Evolutionary conservation across 2,888 invertebrate genomes (phyloP), one percentile per base, ranked within the genome.

Genomic region (Phorcus lineatus): DNA sequence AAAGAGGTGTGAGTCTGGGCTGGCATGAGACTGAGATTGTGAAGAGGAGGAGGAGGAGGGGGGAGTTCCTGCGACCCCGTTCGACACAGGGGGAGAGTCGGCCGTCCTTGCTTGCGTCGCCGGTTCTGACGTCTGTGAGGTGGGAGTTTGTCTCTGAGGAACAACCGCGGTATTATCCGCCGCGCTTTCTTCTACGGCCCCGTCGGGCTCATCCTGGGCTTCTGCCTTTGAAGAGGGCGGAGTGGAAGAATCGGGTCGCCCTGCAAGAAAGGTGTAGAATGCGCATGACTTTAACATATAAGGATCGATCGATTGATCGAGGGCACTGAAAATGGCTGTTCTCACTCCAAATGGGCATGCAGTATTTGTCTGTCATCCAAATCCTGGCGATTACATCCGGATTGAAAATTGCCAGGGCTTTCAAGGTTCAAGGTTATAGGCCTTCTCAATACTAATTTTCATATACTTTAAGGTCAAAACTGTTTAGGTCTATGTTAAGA

Each of bases 181-280:
- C 28, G 28, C 28, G 22, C 55, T 55, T 16, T 76, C 76, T 54
- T 24, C 24, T 67, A 80, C 62, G 17, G 82, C 70, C 7, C 76
- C 79, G 22, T 79, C 81, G 6, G 79, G 79, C 40, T 74, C 75
- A 13, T 79, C 77, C n/a, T 28, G 53, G 11, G 40, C 67, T 53
- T 57, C 57, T 4, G 67, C 66, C 11, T 78, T 52, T 13, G 80
- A 70, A 53, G 78, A 77, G 55, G 76, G 47, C 16, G 80, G 79
- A 76, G 83, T 54, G 16, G 76, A 40, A 74, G 81, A 57, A 4
- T 74, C 57, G 16, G 79, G 54, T 74, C 78, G 70, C 70, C 62
- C 79, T 81, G 83, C 80, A 92, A 91, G 90, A 91, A 91, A 91
- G 91, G 91, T 91, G 90, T 88, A 89, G 88, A 89, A 91, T 90